A percentile compares a stretch with the other conserved stretches of the same genome.
phyloP scores from a whole-genome alignment of 2,797 vertebrate genomes.

The Oreonectes daqikongensis region DNA sequence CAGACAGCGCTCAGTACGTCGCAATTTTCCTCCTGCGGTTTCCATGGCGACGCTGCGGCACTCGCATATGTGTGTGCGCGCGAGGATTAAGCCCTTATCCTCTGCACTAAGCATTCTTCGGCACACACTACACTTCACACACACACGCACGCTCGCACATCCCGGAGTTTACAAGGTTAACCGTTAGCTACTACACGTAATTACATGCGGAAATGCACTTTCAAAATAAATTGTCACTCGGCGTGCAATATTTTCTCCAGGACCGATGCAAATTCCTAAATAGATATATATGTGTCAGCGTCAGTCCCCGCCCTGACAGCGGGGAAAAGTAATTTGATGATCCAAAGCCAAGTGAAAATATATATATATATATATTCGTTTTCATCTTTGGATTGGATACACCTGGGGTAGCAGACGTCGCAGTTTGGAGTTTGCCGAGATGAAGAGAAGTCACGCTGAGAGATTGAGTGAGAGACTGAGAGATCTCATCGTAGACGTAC shows the following conservation, averaged over 20 bases:
- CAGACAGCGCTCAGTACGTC: slow-evolving; percentile 54
- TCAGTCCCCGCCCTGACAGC: slow-evolving; percentile 42
- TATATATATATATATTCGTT: slow-evolving; percentile 35
- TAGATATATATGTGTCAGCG: slow-evolving; percentile 49
- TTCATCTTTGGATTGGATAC: slow-evolving; percentile 42
- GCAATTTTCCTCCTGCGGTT: slow-evolving; percentile 63
- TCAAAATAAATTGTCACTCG: slow-evolving; percentile 55
- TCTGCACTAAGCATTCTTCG: slow-evolving; percentile 68
- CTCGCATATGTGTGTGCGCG: slow-evolving; percentile 56
- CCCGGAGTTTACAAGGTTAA: slow-evolving; percentile 52
- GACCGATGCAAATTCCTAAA: slow-evolving; percentile 55
- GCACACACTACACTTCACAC: slow-evolving; percentile 28
- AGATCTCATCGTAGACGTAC: slow-evolving; percentile 29
- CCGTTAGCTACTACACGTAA: slow-evolving; percentile 53
- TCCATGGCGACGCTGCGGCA: slow-evolving; percentile 68
- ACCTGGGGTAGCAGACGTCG: slow-evolving; percentile 48
- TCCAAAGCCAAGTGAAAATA: slow-evolving; percentile 35
- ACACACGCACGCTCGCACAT: slow-evolving; percentile 31
- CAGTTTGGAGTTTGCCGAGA: not conserved
- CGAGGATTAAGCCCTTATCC: slow-evolving; percentile 75
- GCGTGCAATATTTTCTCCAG: slow-evolving; percentile 37
- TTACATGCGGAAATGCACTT: slow-evolving; percentile 56
- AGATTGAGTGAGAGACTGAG: slow-evolving; percentile 13
- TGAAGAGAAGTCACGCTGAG: slow-evolving; percentile 24
- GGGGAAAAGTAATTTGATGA: slow-evolving; percentile 54